Percentiles rank a stretch among this genome's conserved stretches.
phyloP scores from a whole-genome alignment of 2,888 invertebrate genomes.

The Miltochrista miniata region DNA sequence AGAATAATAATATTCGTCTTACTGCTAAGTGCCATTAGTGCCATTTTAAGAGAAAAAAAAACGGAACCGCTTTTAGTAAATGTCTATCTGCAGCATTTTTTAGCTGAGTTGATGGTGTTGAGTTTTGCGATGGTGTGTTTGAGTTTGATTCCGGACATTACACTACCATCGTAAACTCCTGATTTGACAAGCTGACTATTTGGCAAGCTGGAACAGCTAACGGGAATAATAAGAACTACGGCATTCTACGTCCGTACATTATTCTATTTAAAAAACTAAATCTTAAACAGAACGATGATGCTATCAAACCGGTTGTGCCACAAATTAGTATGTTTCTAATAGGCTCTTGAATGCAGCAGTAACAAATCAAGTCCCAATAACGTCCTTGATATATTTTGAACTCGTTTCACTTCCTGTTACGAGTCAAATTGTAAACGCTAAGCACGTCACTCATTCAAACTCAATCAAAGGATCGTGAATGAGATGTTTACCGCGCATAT shows the following conservation, averaged over 20 bases:
- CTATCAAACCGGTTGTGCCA: slow-evolving; percentile 31
- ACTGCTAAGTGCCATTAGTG: neutral
- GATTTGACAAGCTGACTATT: no score
- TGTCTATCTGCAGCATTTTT: no score
- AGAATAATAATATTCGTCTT: neutral
- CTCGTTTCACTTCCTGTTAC: slow-evolving; percentile 77
- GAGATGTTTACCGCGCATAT: slow-evolving; percentile 71
- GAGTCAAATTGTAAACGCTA: slow-evolving; percentile 71
- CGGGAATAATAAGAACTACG: no score
- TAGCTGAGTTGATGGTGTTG: no score
- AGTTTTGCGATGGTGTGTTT: no score
- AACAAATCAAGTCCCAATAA: slow-evolving; percentile 63
- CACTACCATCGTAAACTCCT: no score
- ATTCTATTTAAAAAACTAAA: slow-evolving; percentile 9
- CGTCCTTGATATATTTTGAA: slow-evolving; percentile 76
- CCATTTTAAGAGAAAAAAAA: no score
- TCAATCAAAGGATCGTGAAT: slow-evolving; percentile 80
- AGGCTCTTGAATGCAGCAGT: slow-evolving; percentile 43
- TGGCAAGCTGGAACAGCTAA: no score
- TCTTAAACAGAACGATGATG: slow-evolving; percentile 19
- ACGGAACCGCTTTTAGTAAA: no score
- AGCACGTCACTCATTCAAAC: slow-evolving; percentile 79
- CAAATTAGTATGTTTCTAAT: slow-evolving; percentile 31
- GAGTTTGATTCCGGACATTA: no score
- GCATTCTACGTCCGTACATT: neutral